A percentile compares a stretch with the other conserved stretches of the same genome.
phyloP scores from a whole-genome alignment of 2,113 vertebrate species.

The Turdus rufiventris region DNA sequence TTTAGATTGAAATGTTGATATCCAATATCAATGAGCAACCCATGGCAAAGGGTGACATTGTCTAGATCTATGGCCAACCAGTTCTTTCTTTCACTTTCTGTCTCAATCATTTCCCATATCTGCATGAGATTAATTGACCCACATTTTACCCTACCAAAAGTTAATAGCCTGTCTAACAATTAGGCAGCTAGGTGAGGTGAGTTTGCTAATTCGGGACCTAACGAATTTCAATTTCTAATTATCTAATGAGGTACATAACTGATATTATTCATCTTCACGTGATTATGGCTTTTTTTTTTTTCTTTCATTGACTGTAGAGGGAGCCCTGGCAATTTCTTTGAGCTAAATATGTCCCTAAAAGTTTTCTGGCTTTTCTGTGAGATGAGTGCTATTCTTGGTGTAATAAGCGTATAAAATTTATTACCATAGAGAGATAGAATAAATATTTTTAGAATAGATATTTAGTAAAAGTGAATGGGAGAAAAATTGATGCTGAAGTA shows the following conservation, averaged over 20 bases:
- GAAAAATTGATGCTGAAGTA: neutral
- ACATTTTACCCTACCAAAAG: neutral
- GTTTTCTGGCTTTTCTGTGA: neutral
- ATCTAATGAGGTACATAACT: neutral
- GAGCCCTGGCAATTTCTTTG: neutral
- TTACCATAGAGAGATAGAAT: neutral
- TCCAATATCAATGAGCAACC: neutral
- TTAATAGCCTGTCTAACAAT: neutral
- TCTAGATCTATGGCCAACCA: neutral
- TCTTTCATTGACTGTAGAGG: neutral
- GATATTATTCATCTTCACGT: neutral
- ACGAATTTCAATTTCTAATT: neutral
- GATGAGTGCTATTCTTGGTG: neutral
- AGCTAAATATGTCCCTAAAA: neutral
- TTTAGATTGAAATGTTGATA: neutral
- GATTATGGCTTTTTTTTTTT: neutral
- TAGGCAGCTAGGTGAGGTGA: neutral
- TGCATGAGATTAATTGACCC: neutral
- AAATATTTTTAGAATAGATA: neutral
- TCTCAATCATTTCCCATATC: fast-evolving
- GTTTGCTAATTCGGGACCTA: neutral
- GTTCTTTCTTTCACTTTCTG: neutral
- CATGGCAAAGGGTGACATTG: neutral
- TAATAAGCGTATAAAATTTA: neutral
- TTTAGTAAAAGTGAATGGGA: neutral